A percentile compares a stretch with the other conserved stretches of the same genome.
Evolutionary conservation across 2,888 invertebrate species (phyloP).

Genomic region (Cenopis cana): DNA sequence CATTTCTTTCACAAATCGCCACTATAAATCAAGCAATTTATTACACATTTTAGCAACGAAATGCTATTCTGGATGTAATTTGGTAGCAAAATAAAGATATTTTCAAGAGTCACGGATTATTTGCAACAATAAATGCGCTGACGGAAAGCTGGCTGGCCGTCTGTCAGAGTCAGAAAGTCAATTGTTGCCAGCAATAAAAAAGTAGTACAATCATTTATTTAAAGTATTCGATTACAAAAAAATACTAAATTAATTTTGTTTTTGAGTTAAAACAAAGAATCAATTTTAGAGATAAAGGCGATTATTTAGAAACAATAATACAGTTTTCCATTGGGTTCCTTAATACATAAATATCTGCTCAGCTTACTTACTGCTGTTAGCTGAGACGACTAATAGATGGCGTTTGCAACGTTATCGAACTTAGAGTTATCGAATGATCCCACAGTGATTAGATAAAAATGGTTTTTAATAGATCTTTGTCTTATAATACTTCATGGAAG

Average conservation of each 20-base stretch:
- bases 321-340: no score
- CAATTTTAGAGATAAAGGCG: no score
- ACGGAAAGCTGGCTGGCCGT: conserved; percentile 47
- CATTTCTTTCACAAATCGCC: conserved; percentile 34
- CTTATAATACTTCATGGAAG: no score
- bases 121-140: conserved; percentile 47
- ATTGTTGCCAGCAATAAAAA: conserved; percentile 31
- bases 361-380: no score
- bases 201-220: not conserved
- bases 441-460: no score
- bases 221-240: no score
- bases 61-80: conserved; percentile 6
- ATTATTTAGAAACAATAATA: not conserved
- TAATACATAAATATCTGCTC: not conserved
- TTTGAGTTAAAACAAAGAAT: not conserved
- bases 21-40: conserved; percentile 19
- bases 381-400: conserved; percentile 24
- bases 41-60: conserved; percentile 36
- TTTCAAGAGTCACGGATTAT: conserved; percentile 22
- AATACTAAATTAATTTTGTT: not conserved
- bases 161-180: conserved; percentile 36
- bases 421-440: no score
- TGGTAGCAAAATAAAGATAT: conserved; percentile 19
- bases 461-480: no score
- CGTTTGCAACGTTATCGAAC: conserved; percentile 3